Evolutionary conservation across 2,797 vertebrate species (phyloP), one percentile per base, ranked within the genome.

Genomic region (Lophius americanus): DNA sequence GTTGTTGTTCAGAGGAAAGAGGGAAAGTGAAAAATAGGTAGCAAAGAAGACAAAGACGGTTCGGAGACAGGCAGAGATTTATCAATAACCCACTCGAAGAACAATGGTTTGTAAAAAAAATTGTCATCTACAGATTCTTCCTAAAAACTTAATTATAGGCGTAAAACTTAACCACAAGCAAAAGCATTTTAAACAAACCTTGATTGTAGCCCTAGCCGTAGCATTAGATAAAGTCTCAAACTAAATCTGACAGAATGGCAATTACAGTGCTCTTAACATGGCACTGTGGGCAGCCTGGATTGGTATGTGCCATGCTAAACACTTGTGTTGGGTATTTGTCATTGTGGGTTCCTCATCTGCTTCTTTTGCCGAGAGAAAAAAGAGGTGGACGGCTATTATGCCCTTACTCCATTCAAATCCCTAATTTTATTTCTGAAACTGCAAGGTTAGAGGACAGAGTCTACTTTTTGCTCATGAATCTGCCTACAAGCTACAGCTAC

Each of bases 211-310:
- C 71, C 69, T 42, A 59, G 73, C 57, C 60, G 74, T 14, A 35
- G 60, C 69, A 76, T 82, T 81, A 81, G 76, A 88, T 81, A 81
- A 83, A 85, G 75, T 85, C 84, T 84, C 70, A 65, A 78, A 76
- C 71, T 51, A 84, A 86, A 83, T 80, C 83, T 89, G 88, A 89
- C 89, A 91, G 86, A 68, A 86, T 83, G 83, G 83, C 78, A 86
- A 88, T 89, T 88, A 86, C 64, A 74, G 68, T 75, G 85, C 89
- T 89, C 84, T 89, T 88, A 86, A 86, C 81, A 75, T 81, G 82
- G 81, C 84, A 70, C 67, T 80, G 82, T 80, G 76, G 79, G 79
- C 75, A 84, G 82, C 63, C 68, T 2, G 70, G 86, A 85, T 81
- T 86, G 82, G 85, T 82, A 64, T 80, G 81, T 83, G 82, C 84